phyloP scores from a whole-genome alignment of 2,113 vertebrate genomes.

The Amazona vittata region DNA sequence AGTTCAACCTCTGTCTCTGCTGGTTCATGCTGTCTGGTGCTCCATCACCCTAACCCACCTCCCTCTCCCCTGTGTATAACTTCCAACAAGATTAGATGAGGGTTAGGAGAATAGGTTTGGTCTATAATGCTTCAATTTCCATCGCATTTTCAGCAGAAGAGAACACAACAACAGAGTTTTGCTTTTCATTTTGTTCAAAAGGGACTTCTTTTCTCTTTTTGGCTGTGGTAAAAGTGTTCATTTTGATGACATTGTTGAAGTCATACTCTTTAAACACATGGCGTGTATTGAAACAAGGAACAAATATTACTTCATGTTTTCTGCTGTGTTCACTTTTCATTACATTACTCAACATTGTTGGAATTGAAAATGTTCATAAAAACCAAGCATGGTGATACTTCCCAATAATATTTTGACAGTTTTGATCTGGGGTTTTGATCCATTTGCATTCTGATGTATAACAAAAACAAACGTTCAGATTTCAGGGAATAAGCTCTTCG shows the following conservation, averaged over 20 bases:
- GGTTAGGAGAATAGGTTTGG: background rate
- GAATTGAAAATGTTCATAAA: slow-evolving; percentile 21
- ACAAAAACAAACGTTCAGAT: slow-evolving; percentile 3
- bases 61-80: background rate
- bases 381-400: background rate
- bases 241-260: slow-evolving; percentile 22
- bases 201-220: background rate
- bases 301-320: slow-evolving; percentile 36
- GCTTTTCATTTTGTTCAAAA: background rate
- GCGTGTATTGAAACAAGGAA: slow-evolving; percentile 23
- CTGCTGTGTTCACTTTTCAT: background rate
- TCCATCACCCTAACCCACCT: background rate
- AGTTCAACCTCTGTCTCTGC: background rate
- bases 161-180: background rate
- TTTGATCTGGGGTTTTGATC: background rate
- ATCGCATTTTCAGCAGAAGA: slow-evolving; percentile 8
- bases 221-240: background rate
- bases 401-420: background rate
- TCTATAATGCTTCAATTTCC: background rate
- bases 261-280: slow-evolving; percentile 40
- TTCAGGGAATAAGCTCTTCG: background rate
- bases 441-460: slow-evolving; percentile 7
- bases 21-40: background rate
- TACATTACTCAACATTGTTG: background rate
- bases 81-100: background rate